These are phyloP conservation scores for Phlogophora meticulosa DNA, from an alignment of 2,888 invertebrate species.

Conservation along the genomic window DNA sequence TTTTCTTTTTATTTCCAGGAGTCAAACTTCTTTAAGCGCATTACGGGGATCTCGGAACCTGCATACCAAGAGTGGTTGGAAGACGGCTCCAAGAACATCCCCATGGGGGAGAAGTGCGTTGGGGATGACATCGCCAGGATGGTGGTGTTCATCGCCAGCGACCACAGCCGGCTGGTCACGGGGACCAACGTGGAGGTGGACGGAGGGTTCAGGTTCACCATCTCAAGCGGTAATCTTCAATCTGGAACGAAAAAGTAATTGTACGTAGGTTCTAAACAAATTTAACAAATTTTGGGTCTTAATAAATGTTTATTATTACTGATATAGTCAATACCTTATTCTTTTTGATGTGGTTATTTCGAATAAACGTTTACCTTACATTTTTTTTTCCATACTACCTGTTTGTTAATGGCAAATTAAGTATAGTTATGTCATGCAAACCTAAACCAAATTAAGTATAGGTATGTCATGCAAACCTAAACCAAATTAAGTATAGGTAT, in stretches of 20 bases:
- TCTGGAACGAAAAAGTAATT: constrained; percentile 8
- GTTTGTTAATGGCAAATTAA: too few species aligned
- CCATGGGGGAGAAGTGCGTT: constrained; percentile 63
- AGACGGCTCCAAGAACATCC: constrained; percentile 41
- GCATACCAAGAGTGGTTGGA: constrained; percentile 64
- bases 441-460: too few species aligned
- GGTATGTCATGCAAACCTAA: too few species aligned
- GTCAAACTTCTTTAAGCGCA: constrained; percentile 57
- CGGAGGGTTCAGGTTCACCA: constrained; percentile 61
- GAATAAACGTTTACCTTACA: too few species aligned
- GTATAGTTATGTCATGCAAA: too few species aligned
- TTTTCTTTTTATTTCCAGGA: constrained; percentile 28
- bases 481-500: too few species aligned
- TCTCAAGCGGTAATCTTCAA: background rate
- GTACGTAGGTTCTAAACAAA: too few species aligned
- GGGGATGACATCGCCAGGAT: constrained; percentile 94
- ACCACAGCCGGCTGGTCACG: constrained; percentile 95
- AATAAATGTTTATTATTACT: background rate
- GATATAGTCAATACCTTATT: too few species aligned
- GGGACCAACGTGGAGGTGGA: constrained; percentile 88
- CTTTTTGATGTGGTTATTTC: too few species aligned
- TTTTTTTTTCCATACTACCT: too few species aligned
- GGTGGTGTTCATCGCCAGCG: constrained; percentile 96
- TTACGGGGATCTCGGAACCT: constrained; percentile 59
- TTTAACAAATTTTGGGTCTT: too few species aligned